phyloP scores from a whole-genome alignment of 2,797 vertebrate species.

The Phrynocephalus forsythii region DNA sequence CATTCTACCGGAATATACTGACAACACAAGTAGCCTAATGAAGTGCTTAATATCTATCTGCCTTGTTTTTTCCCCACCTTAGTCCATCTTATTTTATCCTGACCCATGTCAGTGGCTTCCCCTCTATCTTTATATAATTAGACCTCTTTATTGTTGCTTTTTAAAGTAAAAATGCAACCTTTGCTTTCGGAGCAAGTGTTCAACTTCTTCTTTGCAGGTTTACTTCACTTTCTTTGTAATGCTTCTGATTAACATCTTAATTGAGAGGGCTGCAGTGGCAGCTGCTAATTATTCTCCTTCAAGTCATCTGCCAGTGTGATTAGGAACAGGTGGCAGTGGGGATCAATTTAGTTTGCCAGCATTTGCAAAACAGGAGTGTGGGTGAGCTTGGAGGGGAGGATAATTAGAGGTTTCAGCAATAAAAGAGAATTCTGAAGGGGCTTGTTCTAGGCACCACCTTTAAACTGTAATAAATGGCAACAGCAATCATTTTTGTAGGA shows the following conservation, averaged over 20 bases:
- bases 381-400: not conserved
- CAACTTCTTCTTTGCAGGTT: not conserved
- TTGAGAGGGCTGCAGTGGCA: conserved; percentile 45
- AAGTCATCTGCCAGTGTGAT: not conserved
- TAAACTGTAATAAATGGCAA: not conserved
- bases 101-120: not conserved
- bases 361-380: not conserved
- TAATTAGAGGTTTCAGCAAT: not conserved
- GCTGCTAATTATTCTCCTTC: conserved; percentile 51
- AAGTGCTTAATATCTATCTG: not conserved
- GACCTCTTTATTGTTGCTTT: not conserved
- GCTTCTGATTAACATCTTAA: conserved; percentile 51
- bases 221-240: not conserved
- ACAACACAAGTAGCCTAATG: too few species aligned
- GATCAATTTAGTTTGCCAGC: not conserved
- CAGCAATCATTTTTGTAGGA: not conserved
- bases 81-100: not conserved
- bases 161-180: not conserved
- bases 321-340: conserved; percentile 13
- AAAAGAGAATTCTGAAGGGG: conserved; percentile 14
- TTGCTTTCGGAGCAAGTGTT: not conserved
- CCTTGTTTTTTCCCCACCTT: not conserved
- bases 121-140: not conserved
- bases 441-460: conserved; percentile 5
- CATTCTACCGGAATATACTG: too few species aligned